Conservation (phyloP, 1,140 invertebrate species). For the Phenacoccus solenopsis region DNA sequence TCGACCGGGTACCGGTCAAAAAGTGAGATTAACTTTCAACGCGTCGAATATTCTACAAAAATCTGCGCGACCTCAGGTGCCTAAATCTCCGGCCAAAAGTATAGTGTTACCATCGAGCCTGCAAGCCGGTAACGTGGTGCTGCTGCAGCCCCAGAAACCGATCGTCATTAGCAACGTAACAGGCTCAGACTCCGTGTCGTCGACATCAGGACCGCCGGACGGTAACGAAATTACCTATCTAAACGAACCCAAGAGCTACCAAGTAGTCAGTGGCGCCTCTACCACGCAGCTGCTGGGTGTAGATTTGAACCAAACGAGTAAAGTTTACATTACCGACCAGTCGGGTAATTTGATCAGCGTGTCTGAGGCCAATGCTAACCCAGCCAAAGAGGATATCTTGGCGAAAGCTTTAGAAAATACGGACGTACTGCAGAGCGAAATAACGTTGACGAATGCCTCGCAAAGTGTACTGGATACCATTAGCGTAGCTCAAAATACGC, state of each 20-base stretch:
- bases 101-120: not conserved
- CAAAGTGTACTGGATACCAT: not conserved
- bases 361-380: not conserved
- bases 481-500: conserved; percentile 13
- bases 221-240: not conserved
- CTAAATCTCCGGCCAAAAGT: conserved; percentile 8
- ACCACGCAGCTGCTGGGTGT: not conserved
- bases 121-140: not conserved
- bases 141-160: not conserved
- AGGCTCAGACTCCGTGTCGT: not conserved
- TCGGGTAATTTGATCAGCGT: not conserved
- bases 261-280: not conserved
- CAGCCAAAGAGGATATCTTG: conserved; percentile 51
- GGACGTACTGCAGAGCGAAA: conserved; percentile 54
- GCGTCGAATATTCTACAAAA: conserved; percentile 24
- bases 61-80: not conserved
- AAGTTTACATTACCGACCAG: not conserved
- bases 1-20: not conserved
- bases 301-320: not conserved
- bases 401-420: conserved; percentile 60
- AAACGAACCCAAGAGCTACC: not conserved
- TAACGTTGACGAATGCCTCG: conserved; percentile 30
- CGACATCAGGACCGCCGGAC: not conserved
- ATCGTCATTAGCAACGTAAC: not conserved
- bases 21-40: not conserved